Evolutionary conservation across 2,888 invertebrate genomes (phyloP), one percentile per base, ranked within the genome.

Genomic region (Anthophora plumipes): DNA sequence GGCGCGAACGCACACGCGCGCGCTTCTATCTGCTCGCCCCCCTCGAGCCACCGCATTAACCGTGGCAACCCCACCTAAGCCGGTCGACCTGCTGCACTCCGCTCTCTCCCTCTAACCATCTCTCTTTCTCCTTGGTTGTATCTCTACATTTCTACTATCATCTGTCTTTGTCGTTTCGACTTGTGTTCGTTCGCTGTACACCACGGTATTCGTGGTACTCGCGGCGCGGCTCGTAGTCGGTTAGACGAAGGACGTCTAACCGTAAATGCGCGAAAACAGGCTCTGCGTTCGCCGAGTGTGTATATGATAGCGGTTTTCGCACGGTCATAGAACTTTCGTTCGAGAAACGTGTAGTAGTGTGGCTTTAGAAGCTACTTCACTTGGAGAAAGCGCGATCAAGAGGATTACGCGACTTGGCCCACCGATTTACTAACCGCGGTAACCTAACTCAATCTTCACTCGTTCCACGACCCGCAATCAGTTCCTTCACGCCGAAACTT

Each of bases 61-160:
- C 80, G 67, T 73, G 83, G 66, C 82, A 81, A 87, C 79, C 82
- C 86, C 83, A 80, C 86, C 84, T 82, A 85, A 84, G 78, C 77
- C 61, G 71, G 74, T 70, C 78, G 77, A 78, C 80, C 82, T 84
- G 82, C 82, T 76, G 79, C 83, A 73, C 77, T 80, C 69, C 78
- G 54, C 70, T 79, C 82, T 64, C 70, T 73, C 76, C 67, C 69
- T 74, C 82, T 7, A n/a, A 9, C 17, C 37, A 14, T 61, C 69
- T 70, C 64, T 79, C 25, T 70, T 61, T 41, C 66, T 57, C 50
- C 20, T 37, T 59, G n/a, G 46, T 7, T 80, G 43, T 48, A 63
- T 71, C 63, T 22, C 25, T 66, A 60, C 61, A 25, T 79, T 61
- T 61, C 68, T 64, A 61, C 77, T 17, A 66, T 43, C 25, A 17